These are phyloP conservation scores for Steinernema carpocapsae DNA, from an alignment of 2,888 invertebrate species.

Conservation along the genomic window DNA sequence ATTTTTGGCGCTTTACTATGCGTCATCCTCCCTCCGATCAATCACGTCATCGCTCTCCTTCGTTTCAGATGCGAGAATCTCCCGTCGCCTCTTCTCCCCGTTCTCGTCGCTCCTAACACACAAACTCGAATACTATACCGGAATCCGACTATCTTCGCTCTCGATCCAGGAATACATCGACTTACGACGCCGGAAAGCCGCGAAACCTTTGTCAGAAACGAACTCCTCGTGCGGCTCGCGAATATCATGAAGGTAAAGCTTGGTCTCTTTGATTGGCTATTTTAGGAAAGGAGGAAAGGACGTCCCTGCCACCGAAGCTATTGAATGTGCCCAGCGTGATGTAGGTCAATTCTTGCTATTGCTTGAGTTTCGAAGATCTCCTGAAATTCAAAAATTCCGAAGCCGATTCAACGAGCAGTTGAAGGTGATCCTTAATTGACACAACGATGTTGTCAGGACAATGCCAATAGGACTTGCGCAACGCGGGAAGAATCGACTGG, in stretches of 20 bases:
- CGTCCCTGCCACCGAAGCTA: constrained; percentile 86
- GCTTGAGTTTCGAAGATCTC: constrained; percentile 89
- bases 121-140: constrained; percentile 31
- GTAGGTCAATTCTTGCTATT: constrained; percentile 88
- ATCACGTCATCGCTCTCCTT: too few species aligned
- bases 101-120: background rate
- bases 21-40: too few species aligned
- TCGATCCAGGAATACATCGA: constrained; percentile 95
- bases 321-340: constrained; percentile 88
- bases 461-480: constrained; percentile 92
- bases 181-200: constrained; percentile 77
- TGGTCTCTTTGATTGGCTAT: too few species aligned
- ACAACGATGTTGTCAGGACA: constrained; percentile 92
- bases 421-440: constrained; percentile 88
- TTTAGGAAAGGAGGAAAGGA: too few species aligned
- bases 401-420: constrained; percentile 86
- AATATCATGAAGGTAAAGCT: constrained; percentile 92
- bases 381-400: constrained; percentile 83
- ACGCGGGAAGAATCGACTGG: constrained; percentile 80
- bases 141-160: constrained; percentile 70
- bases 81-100: constrained; percentile 6
- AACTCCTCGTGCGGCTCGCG: constrained; percentile 85
- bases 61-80: background rate
- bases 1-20: too few species aligned
- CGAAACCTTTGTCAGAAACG: constrained; percentile 90